Percentiles rank a stretch among this genome's conserved stretches.
These are phyloP conservation scores for Agrochola macilenta DNA, from an alignment of 2,888 invertebrate genomes.

Conservation along the genomic window DNA sequence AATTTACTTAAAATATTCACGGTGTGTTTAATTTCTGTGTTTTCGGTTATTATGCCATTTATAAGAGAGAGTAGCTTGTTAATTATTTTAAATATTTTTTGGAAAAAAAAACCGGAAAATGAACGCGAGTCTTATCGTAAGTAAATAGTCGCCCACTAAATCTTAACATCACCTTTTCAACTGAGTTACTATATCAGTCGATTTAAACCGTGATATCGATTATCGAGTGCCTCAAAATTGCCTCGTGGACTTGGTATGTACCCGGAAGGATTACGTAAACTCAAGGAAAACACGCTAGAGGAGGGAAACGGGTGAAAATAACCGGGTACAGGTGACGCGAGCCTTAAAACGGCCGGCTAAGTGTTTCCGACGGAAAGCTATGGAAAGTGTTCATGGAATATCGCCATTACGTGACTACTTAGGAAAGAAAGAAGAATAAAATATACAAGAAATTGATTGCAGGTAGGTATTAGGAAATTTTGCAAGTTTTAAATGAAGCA, in stretches of 20 bases:
- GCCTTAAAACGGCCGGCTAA: conserved; percentile 56
- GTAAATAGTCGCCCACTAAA: conserved; percentile 15
- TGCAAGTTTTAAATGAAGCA: not conserved
- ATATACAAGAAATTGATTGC: not conserved
- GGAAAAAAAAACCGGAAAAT: not conserved
- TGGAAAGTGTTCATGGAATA: conserved; percentile 20
- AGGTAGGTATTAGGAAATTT: not conserved
- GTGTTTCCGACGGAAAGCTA: conserved; percentile 53
- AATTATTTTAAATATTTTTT: not conserved
- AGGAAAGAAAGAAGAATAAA: not conserved
- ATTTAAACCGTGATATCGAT: conserved; percentile 60
- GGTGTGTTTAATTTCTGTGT: not conserved
- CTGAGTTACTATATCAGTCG: conserved; percentile 25
- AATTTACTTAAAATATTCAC: not conserved
- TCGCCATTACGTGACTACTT: conserved; percentile 18
- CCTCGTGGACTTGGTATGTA: conserved; percentile 65
- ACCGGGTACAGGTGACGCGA: conserved; percentile 65
- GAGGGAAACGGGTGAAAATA: conserved; percentile 62
- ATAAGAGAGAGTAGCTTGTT: not conserved
- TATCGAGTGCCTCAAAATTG: conserved; percentile 73
- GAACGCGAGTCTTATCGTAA: not conserved
- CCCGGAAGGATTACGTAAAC: conserved; percentile 63
- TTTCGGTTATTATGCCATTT: not conserved
- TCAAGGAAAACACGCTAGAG: conserved; percentile 64
- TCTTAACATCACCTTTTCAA: not conserved